phyloP scores from a whole-genome alignment of 2,113 vertebrate genomes.

The Helogale parvula region DNA sequence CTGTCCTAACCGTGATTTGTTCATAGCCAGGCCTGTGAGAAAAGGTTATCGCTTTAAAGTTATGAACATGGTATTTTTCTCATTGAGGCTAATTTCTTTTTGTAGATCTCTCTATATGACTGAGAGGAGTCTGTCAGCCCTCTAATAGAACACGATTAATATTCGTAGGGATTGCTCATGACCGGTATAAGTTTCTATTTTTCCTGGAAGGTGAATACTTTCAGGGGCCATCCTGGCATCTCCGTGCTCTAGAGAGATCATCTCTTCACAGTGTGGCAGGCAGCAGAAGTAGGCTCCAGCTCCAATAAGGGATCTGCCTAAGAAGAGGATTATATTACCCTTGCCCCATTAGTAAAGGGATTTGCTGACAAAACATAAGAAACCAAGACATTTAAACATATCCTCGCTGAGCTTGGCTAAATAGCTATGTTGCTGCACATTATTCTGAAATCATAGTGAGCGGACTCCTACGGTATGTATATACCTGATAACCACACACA shows the following conservation, averaged over 20 bases:
- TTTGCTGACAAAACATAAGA: not conserved
- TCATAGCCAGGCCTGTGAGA: not conserved
- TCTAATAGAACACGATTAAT: not conserved
- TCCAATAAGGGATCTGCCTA: not conserved
- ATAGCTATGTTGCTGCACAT: not conserved
- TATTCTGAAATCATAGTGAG: not conserved
- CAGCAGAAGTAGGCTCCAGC: not conserved
- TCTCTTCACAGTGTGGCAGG: not conserved
- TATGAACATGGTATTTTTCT: not conserved
- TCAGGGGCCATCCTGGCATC: not conserved
- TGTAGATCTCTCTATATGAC: not conserved
- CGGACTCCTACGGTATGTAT: not conserved
- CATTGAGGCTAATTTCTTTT: not conserved
- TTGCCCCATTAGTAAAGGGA: not conserved
- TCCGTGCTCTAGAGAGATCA: accelerated
- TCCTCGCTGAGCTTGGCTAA: not conserved
- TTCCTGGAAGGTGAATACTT: not conserved
- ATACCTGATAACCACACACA: not conserved
- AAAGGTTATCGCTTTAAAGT: conserved; percentile 8
- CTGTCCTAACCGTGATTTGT: not conserved
- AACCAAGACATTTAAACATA: not conserved
- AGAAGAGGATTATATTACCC: not conserved
- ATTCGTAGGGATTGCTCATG: not conserved
- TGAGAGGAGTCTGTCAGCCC: not conserved
- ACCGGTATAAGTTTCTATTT: not conserved